Conservation (phyloP, 2,797 vertebrate species). For the Staurois parvus region DNA sequence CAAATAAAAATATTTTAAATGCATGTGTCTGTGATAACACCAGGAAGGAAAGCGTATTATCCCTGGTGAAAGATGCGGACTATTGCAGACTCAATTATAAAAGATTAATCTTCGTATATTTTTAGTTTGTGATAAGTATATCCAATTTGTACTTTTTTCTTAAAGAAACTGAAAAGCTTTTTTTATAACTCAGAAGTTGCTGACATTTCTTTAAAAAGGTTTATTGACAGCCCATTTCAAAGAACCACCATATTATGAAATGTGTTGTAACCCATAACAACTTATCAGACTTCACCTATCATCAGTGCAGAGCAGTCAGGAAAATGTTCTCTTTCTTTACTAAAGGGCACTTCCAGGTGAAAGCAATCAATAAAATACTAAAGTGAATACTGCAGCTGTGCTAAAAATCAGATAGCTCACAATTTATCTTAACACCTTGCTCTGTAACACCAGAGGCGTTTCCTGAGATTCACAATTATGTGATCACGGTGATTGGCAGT, state of each 20-base stretch:
- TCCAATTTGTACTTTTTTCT: neutral
- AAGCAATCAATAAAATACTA: too few species aligned
- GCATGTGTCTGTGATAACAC: constrained; percentile 3
- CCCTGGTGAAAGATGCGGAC: neutral
- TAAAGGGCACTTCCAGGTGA: too few species aligned
- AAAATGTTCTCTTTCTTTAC: too few species aligned
- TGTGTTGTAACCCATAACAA: neutral
- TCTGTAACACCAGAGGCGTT: too few species aligned
- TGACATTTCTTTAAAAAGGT: neutral
- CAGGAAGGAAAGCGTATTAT: neutral
- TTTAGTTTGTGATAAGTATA: neutral
- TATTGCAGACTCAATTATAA: neutral
- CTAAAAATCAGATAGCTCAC: too few species aligned
- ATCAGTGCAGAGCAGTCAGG: neutral
- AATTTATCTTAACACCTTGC: too few species aligned
- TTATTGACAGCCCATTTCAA: neutral
- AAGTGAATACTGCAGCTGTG: too few species aligned
- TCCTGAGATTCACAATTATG: too few species aligned
- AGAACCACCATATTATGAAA: neutral
- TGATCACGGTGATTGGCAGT: too few species aligned
- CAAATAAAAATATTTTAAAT: neutral
- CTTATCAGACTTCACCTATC: neutral
- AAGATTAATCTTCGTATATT: neutral
- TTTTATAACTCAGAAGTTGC: neutral
- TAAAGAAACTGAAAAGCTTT: neutral